These are phyloP conservation scores for Brenthis daphne DNA, from an alignment of 2,888 invertebrate genomes.

Conservation along the genomic window DNA sequence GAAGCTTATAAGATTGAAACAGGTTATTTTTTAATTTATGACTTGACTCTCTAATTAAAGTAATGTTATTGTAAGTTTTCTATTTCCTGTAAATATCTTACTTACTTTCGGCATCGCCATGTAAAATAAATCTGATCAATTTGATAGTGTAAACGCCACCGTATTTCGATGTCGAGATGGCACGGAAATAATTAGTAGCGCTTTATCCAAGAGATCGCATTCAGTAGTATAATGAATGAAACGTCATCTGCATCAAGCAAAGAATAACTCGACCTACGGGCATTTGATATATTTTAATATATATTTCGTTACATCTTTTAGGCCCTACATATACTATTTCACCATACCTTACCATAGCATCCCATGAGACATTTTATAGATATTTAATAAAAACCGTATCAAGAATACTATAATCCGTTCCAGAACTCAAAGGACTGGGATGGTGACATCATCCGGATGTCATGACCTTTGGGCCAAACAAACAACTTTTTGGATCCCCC, in stretches of 20 bases:
- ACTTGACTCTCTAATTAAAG: background rate
- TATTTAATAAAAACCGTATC: too few relatives aligned
- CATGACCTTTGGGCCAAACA: too few relatives aligned
- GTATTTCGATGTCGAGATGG: constrained; percentile 64
- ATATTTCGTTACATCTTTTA: background rate
- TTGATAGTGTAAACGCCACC: constrained; percentile 46
- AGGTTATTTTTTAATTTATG: background rate
- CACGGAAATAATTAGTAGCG: constrained; percentile 77
- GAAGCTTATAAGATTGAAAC: too few relatives aligned
- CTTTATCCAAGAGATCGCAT: constrained; percentile 74
- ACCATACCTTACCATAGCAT: background rate
- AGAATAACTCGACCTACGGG: constrained; percentile 22
- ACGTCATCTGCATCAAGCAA: constrained; percentile 41
- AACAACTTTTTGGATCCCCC: too few relatives aligned
- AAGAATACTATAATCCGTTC: too few relatives aligned
- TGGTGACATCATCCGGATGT: too few relatives aligned
- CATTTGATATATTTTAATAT: constrained; percentile 16
- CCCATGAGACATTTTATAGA: too few relatives aligned
- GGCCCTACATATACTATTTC: background rate
- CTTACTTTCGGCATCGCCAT: background rate
- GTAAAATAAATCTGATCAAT: constrained; percentile 33
- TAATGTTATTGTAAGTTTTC: background rate
- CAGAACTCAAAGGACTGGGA: too few relatives aligned
- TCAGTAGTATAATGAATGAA: constrained; percentile 76
- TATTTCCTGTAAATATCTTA: background rate